Evolutionary conservation across 2,797 vertebrate species (phyloP), one percentile per base, ranked within the genome.

Genomic region (Tragelaphus eurycerus): DNA sequence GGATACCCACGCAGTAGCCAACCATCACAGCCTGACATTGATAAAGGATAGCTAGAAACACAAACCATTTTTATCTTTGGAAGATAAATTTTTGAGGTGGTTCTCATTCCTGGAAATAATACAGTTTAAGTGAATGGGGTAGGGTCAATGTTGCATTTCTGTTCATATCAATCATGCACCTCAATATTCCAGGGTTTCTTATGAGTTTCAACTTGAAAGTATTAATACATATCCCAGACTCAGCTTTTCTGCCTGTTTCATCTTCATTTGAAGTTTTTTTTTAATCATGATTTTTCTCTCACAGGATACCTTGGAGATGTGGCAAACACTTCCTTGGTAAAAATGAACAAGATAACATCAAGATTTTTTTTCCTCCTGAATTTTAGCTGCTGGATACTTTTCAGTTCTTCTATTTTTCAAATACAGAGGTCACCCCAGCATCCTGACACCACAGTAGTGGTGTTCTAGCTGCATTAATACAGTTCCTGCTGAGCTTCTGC

Each of bases 401-500:
- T 94, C 86, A 91, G 89, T 95, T 95, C 97, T 64, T 93, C 97
- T 98, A 15, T 92, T 98, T 91, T 92, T 91, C 89, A 91, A 96
- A 97, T 86, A 94, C 89, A 48, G 96, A 98, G 97, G 96, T 98
- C 97, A 95, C 96, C 96, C 76, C 71, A 71, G 48, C 98, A 96
- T 96, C 96, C 98, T n/a, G 1, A 95, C 92, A 86, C 0, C 27
- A 84, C 34, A 54, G 62, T 94, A 86, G 81, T 87, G 64, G 0
- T 79, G 74, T 94, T 97, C 91, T 97, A 98, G 96, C 97, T 60
- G 4, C 97, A 98, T 98, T 98, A 98, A 98, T 98, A 97, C 97
- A 85, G 94, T 96, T 96, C 98, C 97, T 95, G 98, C 98, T 98
- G 98, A 97, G 98, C 96, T 97, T 97, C 96, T 96, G 97, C 96